Evolutionary conservation across 2,113 vertebrate species (phyloP), one percentile per base, ranked within the genome.

Genomic region (Parotia lawesii): DNA sequence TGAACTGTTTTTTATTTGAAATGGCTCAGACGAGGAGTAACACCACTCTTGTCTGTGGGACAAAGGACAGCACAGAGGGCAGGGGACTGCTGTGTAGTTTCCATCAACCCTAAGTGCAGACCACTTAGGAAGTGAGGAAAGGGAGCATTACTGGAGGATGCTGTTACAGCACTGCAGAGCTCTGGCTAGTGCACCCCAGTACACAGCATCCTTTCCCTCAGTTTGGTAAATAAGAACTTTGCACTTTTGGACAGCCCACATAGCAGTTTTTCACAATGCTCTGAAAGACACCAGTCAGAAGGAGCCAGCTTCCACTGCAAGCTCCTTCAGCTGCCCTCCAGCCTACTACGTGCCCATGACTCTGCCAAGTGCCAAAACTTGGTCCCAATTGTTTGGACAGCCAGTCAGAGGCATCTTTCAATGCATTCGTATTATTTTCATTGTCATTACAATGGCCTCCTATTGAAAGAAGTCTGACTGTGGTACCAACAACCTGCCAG

Each of bases 301-400:
- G 24, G 9, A 78, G 31, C 6, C 21, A 75, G n/a, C 27, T 84
- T 87, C n/a, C 42, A 60, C 44, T 2, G 12, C 37, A 71, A 74
- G 23, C 28, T 80, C 33, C 60, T 71, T 40, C 75, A 62, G n/a
- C 42, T 69, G 27, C 77, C 70, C 62, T 40, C 48, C 53, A 85
- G 42, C 27, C 53, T 69, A 28, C 37, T 40, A 12, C 0, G 0
- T 3, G 2, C 0, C 3, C 23, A 18, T 4, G 15, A 53, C 44
- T 13, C 6, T 64, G 51, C 33, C 53, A 53, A 1, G 2, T 16
- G 16, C 65, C 69, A 90, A 71, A 94, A 40, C 12, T 19, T 42
- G 6, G 33, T 50, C 54, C 58, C 84, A 58, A 0, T 44, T 17
- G 5, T 76, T 65, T 51, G 33, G 42, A 40, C 37, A 79, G 57